These are phyloP conservation scores for Myoxocephalus aenaeus DNA, from an alignment of 2,797 vertebrate species.

Conservation along the genomic window DNA sequence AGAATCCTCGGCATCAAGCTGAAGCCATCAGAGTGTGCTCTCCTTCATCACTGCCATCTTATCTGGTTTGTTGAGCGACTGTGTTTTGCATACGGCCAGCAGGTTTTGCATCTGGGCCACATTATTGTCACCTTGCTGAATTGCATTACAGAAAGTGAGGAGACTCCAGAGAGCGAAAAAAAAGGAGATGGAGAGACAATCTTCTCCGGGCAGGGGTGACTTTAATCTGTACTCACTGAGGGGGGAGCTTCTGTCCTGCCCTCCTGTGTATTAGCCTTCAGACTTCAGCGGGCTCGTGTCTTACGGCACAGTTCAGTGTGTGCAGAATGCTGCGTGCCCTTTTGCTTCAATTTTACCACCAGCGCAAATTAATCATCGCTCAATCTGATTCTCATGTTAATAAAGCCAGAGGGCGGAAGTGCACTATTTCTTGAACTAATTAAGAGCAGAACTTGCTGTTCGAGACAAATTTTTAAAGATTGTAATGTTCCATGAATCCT, in stretches of 20 bases:
- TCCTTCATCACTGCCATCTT: constrained; percentile 60
- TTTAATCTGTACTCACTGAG: constrained; percentile 53
- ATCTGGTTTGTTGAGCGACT: constrained; percentile 50
- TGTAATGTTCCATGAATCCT: constrained; percentile 59
- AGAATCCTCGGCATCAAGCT: constrained; percentile 41
- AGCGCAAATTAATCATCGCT: constrained; percentile 65
- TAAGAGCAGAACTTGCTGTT: constrained; percentile 72
- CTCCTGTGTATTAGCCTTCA: constrained; percentile 62
- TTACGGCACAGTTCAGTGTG: constrained; percentile 13
- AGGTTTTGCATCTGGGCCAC: constrained; percentile 76
- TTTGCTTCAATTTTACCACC: constrained; percentile 54
- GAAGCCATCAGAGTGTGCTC: constrained; percentile 11
- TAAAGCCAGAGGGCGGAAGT: constrained; percentile 66
- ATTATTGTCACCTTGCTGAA: constrained; percentile 84
- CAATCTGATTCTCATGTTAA: constrained; percentile 64
- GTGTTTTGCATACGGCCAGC: constrained; percentile 73
- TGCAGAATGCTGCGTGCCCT: constrained; percentile 33
- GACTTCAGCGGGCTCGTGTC: constrained; percentile 41
- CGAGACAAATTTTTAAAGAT: constrained; percentile 54
- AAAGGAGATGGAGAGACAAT: constrained; percentile 33
- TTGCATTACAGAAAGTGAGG: constrained; percentile 73
- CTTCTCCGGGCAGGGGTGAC: constrained; percentile 44
- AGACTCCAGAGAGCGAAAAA: constrained; percentile 38
- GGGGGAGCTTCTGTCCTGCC: constrained; percentile 42
- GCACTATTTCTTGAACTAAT: constrained; percentile 71